Percentiles rank a stretch among this genome's conserved stretches.
phyloP scores from a whole-genome alignment of 1,140 invertebrate genomes.

The Homalodisca vitripennis region DNA sequence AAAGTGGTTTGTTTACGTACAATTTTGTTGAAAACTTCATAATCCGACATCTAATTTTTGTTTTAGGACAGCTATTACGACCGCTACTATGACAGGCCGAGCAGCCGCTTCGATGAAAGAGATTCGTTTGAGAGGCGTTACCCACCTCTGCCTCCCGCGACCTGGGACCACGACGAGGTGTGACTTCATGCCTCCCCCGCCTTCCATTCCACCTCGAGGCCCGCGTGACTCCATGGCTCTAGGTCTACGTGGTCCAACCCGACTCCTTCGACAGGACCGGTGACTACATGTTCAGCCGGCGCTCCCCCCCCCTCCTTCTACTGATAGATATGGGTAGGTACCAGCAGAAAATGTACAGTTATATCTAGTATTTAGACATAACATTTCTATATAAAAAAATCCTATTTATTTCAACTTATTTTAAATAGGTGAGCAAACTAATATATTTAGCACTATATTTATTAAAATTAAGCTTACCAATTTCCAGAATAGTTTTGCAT shows the following conservation, averaged over 20 bases:
- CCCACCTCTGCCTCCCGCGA: conserved; percentile 60
- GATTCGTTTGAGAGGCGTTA: conserved; percentile 78
- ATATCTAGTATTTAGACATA: no score
- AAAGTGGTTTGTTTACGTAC: no score
- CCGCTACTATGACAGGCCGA: conserved; percentile 71
- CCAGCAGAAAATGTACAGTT: no score
- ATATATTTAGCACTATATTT: no score
- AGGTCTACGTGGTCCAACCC: conserved; percentile 49
- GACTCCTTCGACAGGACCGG: conserved; percentile 59
- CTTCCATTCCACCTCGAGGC: conserved; percentile 46
- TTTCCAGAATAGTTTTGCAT: no score
- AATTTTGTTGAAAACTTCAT: no score
- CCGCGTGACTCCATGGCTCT: conserved; percentile 52
- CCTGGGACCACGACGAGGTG: conserved; percentile 56
- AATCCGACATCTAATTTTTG: no score
- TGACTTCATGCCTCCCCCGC: conserved; percentile 52
- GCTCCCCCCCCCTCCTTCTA: conserved; percentile 60
- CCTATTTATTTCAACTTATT: no score
- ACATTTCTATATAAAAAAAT: no score
- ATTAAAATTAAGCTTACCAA: no score
- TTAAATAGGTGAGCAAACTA: no score
- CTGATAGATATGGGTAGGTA: conserved; percentile 55
- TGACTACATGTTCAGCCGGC: conserved; percentile 79
- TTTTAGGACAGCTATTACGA: conserved; percentile 75
- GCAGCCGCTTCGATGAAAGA: conserved; percentile 63